Evolutionary conservation across 2,113 vertebrate species (phyloP), one percentile per base, ranked within the genome.

Genomic region (Odontophorus gujanensis): DNA sequence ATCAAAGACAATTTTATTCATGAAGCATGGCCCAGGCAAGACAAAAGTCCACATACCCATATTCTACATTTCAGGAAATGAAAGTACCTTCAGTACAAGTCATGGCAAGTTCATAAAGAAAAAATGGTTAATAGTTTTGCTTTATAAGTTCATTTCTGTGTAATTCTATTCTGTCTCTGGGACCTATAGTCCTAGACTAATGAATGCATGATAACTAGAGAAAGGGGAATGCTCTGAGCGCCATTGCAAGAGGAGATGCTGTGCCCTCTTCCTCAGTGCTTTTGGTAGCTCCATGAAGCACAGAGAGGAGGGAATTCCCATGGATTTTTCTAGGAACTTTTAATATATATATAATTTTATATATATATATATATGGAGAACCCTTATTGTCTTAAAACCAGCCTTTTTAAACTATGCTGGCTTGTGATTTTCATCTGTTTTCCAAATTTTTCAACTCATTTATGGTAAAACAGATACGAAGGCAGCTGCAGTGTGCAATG

Each of bases 91-190:
- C 14, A 43, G 11, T 48, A 45, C 7, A 90, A 86, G 61, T 48
- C 15, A 62, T 9, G 7, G 15, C 36, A 94, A 75, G 22, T 92
- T 86, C 28, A 43, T 53, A 34, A 1, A 73, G n/a, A 36, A 87
- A 30, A 19, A 28, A 20, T 3, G 48, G 9, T 40, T 75, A 40
- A 72, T 28, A 58, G 40, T 75, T 90, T 42, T 85, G 40, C 66
- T 91, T 92, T 92, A 74, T 62, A 87, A 92, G 59, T 93, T 93
- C 19, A 62, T 8, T 79, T 90, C 19, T 38, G 12, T 50, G 40
- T 81, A 81, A 81, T 8, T 51, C n/a, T 58, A 58, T 77, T 95
- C 32, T 73, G 30, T 92, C 26, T 58, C 61, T 85, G 58, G 34
- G 30, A 9, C 15, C 65, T 85, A 28, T 6, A 50, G 42, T 65